Evolutionary conservation across 1,140 invertebrate genomes (phyloP), one percentile per base, ranked within the genome.

Genomic region (Thaumetopoea pityocampa): DNA sequence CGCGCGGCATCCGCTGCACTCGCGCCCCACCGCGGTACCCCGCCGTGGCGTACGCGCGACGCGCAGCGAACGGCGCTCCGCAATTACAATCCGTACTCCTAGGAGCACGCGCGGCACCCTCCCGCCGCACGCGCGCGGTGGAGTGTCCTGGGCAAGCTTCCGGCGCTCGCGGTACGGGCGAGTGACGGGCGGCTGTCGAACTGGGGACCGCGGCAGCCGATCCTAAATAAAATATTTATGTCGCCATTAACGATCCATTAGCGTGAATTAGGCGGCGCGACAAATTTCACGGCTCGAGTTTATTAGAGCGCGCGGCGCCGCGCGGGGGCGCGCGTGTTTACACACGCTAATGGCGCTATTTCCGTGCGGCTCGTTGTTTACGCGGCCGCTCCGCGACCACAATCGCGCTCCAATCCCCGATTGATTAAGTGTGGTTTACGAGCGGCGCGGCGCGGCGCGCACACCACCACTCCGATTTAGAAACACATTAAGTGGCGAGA

Each of bases 341-440:
- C 64, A 58, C 64, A 67, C 65, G 43, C 60, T 70, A 63, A 70
- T 67, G 58, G 48, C 28, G 52, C 50, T 52, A 61, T 61, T 55
- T 48, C 41, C 16, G 42, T 33, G 17, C 27, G 24, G 32, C 18
- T 14, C 17, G 24, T 12, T 24, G 11, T 27, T 19, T 36, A 38
- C 32, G 49, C 10, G 28, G n/a, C 36, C 33, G 26, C 47, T 30
- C 17, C 23, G 29, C 22, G n/a, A 24, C 6, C 14, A 11, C 14
- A 22, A 8, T 9, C 53, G 43, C 40, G 44, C 43, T 41, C 27
- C 19, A 30, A 48, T 49, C 32, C 42, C 38, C 43, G 36, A 41
- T 46, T 51, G 56, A 54, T 59, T 43, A 60, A 42, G 43, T 34
- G 9, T 33, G 45, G 40, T 54, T 51, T 54, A 54, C 48, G 50